Evolutionary conservation across 2,113 vertebrate species (phyloP).

Genomic region (Nestor notabilis): DNA sequence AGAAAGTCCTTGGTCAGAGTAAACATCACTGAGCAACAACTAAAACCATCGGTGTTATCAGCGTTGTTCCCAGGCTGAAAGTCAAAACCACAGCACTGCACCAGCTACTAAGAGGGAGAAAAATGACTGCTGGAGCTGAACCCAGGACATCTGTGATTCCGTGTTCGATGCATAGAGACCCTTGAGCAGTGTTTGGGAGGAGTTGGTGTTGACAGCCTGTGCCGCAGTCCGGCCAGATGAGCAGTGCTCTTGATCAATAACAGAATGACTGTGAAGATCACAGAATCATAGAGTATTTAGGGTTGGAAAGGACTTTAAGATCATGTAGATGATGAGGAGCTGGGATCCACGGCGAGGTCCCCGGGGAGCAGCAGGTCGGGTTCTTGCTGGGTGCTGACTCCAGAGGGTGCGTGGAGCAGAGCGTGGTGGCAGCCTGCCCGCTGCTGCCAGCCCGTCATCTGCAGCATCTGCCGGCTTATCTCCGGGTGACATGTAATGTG

Average conservation of each 20-base stretch:
- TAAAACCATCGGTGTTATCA: too few species aligned
- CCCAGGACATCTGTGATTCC: neutral
- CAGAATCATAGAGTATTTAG: neutral
- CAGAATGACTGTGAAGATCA: neutral
- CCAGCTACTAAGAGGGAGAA: too few species aligned
- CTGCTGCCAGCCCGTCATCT: accelerated
- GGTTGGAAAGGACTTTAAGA: neutral
- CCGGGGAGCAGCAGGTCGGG: neutral
- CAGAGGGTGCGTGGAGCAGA: neutral
- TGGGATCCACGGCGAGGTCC: accelerated
- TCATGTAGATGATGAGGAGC: neutral
- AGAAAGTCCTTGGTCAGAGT: too few species aligned
- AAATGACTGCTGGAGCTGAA: too few species aligned
- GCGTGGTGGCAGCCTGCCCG: neutral
- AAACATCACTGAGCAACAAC: too few species aligned
- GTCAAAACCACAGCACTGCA: too few species aligned
- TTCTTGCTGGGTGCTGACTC: neutral
- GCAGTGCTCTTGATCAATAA: accelerated
- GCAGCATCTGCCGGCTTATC: neutral
- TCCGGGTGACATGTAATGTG: neutral
- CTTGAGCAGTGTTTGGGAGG: neutral
- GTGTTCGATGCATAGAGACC: neutral
- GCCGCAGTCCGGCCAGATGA: accelerated
- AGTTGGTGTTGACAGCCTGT: accelerated
- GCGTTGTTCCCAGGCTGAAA: too few species aligned